Evolutionary conservation across 2,888 invertebrate species (phyloP).

Genomic region (Ormyrus rosae): DNA sequence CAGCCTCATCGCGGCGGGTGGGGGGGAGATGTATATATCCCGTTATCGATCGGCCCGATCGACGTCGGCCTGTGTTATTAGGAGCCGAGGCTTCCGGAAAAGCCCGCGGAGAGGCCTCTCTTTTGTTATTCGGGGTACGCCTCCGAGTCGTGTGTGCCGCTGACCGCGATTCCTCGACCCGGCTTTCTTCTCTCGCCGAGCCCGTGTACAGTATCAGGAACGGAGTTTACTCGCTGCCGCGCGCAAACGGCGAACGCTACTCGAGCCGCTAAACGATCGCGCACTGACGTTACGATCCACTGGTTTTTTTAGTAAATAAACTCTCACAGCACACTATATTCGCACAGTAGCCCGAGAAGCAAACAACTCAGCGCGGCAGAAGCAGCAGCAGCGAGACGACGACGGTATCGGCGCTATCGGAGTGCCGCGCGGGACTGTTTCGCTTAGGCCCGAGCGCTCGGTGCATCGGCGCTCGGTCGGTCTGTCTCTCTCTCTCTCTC

Average conservation of each 20-base stretch:
- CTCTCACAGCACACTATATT: background rate
- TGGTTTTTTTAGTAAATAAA: background rate
- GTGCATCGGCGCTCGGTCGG: constrained; percentile 23
- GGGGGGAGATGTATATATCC: background rate
- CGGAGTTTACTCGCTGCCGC: too few relatives aligned
- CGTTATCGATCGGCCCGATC: constrained; percentile 13
- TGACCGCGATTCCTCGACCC: constrained; percentile 45
- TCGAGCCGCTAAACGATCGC: too few relatives aligned
- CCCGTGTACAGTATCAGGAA: background rate
- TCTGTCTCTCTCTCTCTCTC: background rate
- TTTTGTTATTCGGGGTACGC: constrained; percentile 45
- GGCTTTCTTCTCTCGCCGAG: constrained; percentile 30
- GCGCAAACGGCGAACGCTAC: too few relatives aligned
- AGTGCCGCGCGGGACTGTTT: constrained; percentile 32
- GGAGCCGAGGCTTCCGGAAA: background rate
- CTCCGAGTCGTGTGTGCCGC: constrained; percentile 32
- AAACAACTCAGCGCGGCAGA: background rate
- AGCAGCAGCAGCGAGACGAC: background rate
- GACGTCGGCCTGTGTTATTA: background rate
- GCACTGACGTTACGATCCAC: too few relatives aligned
- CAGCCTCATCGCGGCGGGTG: background rate
- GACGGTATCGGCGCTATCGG: constrained; percentile 29
- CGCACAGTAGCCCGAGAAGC: background rate
- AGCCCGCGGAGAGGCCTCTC: background rate
- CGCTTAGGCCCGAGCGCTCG: constrained; percentile 11